Evolutionary conservation across 2,113 vertebrate species (phyloP), one percentile per base, ranked within the genome.

Genomic region (Leucopsar rothschildi): DNA sequence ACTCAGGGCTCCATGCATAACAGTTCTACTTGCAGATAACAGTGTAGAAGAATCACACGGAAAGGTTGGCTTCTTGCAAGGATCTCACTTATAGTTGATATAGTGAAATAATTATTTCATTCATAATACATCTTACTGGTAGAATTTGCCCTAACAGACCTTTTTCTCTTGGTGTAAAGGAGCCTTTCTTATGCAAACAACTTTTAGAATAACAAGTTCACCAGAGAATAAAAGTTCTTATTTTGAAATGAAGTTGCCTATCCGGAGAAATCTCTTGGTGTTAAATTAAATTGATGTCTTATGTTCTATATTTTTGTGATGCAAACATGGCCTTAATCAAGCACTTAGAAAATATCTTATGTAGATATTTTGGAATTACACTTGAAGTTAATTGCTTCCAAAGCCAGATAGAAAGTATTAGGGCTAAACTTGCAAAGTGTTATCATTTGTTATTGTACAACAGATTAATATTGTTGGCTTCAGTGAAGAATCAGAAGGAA

Each of bases 1-100:
- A 70, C 11, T 1, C 0, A 0, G 52, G 31, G 33, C 19, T 89
- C 44, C 28, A 28, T 8, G 6, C 10, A 37, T 39, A 19, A 61
- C 4, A 61, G 33, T 63, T 95, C 33, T 78, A 50, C 7, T 55
- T 71, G 12, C 15, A 59, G 60, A 47, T 61, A 73, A 12, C 9
- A 44, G 11, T 15, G 5, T 24, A 57, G n/a, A 44, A 49, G 44
- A 72, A 72, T 37, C n/a, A 53, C 55, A 33, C 4, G 49, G 27
- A 82, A 83, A 75, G 27, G 15, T 3, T 68, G 33, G 5, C 33
- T 75, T 66, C 52, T 70, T 68, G 5, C 28, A 88, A 52, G 12
- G 7, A 28, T 86, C 35, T 79, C 35, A 52, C 22, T 66, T 25
- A 12, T 49, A 81, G 42, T 4, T 28, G 27, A 7, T 12, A 55